phyloP scores from a whole-genome alignment of 2,113 vertebrate species.

The Cariama cristata region DNA sequence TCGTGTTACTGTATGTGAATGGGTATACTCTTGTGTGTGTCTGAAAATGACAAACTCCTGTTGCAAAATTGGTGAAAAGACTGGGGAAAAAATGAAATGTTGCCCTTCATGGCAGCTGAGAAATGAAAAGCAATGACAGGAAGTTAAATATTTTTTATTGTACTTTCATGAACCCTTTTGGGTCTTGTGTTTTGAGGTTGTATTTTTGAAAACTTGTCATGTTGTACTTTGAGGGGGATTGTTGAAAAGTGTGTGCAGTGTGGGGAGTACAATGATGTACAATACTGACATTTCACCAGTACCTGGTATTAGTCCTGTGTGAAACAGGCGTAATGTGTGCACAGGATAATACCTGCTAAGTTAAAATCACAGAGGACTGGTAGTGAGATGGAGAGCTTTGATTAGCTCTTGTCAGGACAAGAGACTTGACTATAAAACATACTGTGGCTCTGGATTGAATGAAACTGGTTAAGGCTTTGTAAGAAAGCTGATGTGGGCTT shows the following conservation, averaged over 20 bases:
- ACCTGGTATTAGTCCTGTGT: background rate
- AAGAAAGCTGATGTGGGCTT: background rate
- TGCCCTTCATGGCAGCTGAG: background rate
- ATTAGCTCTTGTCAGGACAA: background rate
- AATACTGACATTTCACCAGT: background rate
- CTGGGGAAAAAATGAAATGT: background rate
- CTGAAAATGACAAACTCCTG: background rate
- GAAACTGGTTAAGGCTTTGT: background rate
- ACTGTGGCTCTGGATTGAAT: background rate
- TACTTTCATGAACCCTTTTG: background rate
- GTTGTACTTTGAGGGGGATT: background rate
- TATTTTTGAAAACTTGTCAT: background rate
- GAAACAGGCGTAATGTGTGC: background rate
- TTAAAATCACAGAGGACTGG: background rate
- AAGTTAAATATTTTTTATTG: background rate
- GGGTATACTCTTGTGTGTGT: background rate
- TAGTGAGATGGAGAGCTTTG: background rate
- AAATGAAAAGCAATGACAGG: background rate
- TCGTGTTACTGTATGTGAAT: background rate
- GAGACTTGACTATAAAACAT: background rate
- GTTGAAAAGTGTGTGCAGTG: background rate
- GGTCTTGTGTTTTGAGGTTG: background rate
- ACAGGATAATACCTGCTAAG: background rate
- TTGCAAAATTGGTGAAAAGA: background rate
- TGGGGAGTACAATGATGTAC: background rate